A percentile compares a stretch with the other conserved stretches of the same genome.
These are phyloP conservation scores for Oedothorax gibbosus DNA, from an alignment of 1,140 invertebrate genomes.

Conservation along the genomic window DNA sequence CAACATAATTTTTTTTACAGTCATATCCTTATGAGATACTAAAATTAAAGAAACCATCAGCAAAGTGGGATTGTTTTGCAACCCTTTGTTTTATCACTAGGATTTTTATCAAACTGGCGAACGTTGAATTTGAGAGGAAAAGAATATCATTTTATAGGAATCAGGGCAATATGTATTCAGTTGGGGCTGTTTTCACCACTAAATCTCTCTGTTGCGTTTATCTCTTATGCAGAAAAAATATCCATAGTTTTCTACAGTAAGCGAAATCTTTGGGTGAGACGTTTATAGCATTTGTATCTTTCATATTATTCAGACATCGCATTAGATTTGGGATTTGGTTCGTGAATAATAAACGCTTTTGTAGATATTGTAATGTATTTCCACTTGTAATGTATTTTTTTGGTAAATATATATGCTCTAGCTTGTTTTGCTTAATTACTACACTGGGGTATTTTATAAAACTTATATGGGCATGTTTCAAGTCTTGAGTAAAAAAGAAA, in stretches of 20 bases:
- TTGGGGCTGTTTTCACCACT: slow-evolving; percentile 22
- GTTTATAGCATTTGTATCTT: slow-evolving; percentile 6
- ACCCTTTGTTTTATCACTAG: not conserved
- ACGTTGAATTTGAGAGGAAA: slow-evolving; percentile 15
- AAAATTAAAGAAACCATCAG: too few relatives aligned
- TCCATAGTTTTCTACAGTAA: too few relatives aligned
- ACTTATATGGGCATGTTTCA: too few relatives aligned
- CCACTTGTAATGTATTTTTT: too few relatives aligned
- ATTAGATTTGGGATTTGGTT: not conserved
- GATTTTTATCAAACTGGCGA: slow-evolving; percentile 16
- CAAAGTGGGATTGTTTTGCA: not conserved
- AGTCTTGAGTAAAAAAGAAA: too few relatives aligned
- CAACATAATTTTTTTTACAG: too few relatives aligned
- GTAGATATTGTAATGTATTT: too few relatives aligned
- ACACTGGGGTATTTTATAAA: too few relatives aligned
- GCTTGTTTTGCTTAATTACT: too few relatives aligned
- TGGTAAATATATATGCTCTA: too few relatives aligned
- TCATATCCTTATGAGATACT: too few relatives aligned
- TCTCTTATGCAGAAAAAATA: not conserved
- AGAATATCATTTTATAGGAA: slow-evolving; percentile 29
- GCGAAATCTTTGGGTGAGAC: not conserved
- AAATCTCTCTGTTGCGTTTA: slow-evolving; percentile 36
- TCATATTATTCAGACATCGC: not conserved
- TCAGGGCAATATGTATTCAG: slow-evolving; percentile 30
- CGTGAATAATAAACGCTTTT: not conserved